These are phyloP conservation scores for Cossypha caffra DNA, from an alignment of 2,797 vertebrate genomes.

Conservation along the genomic window DNA sequence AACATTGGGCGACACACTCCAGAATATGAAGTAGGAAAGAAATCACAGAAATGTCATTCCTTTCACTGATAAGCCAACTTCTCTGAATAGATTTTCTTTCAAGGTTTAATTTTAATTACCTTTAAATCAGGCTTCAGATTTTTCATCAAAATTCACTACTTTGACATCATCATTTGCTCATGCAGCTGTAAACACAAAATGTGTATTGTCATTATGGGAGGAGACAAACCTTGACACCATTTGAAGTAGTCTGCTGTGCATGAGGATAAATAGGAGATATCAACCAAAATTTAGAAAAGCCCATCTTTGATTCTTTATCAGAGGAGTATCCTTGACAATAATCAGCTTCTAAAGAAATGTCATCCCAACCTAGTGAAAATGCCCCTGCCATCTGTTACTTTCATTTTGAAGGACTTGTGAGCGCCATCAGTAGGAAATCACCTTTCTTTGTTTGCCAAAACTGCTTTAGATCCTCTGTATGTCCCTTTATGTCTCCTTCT, in stretches of 20 bases:
- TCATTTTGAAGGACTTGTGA: not conserved
- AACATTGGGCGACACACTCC: not conserved
- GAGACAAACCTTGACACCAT: not conserved
- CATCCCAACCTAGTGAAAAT: conserved; percentile 82
- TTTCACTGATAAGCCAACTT: not conserved
- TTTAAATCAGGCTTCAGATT: not conserved
- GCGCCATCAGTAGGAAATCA: conserved; percentile 76
- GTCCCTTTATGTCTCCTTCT: not conserved
- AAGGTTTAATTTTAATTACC: not conserved
- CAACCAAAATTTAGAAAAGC: not conserved
- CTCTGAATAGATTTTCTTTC: not conserved
- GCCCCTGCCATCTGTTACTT: conserved; percentile 32
- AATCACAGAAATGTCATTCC: not conserved
- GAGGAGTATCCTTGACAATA: not conserved
- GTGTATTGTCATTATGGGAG: not conserved
- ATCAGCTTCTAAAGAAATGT: conserved; percentile 70
- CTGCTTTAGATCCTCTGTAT: not conserved
- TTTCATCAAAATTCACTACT: not conserved
- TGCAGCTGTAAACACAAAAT: not conserved
- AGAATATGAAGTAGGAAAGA: not conserved
- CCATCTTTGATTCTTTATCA: not conserved
- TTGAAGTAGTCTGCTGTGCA: not conserved
- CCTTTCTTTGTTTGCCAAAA: conserved; percentile 4
- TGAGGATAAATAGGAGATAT: not conserved
- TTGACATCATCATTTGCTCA: not conserved